phyloP scores from a whole-genome alignment of 2,113 vertebrate genomes.

The Hippopotamus amphibius region DNA sequence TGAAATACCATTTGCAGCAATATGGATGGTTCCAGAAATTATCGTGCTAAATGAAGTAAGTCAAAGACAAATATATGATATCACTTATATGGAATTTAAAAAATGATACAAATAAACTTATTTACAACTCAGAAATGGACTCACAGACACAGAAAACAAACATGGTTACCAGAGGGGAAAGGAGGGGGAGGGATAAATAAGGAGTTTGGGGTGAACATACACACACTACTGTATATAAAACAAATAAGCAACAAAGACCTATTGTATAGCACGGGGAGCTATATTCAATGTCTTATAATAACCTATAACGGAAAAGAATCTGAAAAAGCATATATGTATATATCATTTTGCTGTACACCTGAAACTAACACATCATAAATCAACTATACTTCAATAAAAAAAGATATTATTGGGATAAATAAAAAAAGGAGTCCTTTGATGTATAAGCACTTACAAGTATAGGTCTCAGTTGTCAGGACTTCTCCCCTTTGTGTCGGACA shows the following conservation, averaged over 20 bases:
- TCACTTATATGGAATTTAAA: background rate
- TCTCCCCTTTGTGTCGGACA: background rate
- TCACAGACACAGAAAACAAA: background rate
- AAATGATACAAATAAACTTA: background rate
- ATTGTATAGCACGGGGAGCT: background rate
- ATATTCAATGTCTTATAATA: background rate
- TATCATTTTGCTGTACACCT: no score
- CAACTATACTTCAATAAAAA: background rate
- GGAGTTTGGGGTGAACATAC: background rate
- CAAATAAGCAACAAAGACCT: background rate
- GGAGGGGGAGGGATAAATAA: background rate
- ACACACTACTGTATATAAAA: background rate
- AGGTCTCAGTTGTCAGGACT: background rate
- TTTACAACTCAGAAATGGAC: background rate
- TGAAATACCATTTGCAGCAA: background rate
- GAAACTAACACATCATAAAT: background rate
- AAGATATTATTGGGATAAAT: background rate
- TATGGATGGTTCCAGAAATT: background rate
- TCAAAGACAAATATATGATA: background rate
- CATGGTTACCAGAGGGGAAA: background rate
- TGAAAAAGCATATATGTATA: background rate
- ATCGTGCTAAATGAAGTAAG: background rate
- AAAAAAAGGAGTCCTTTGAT: background rate
- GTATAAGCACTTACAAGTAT: background rate
- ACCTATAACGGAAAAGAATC: background rate